Conservation (phyloP, 2,113 vertebrate species). For the Mastomys natalensis region DNA sequence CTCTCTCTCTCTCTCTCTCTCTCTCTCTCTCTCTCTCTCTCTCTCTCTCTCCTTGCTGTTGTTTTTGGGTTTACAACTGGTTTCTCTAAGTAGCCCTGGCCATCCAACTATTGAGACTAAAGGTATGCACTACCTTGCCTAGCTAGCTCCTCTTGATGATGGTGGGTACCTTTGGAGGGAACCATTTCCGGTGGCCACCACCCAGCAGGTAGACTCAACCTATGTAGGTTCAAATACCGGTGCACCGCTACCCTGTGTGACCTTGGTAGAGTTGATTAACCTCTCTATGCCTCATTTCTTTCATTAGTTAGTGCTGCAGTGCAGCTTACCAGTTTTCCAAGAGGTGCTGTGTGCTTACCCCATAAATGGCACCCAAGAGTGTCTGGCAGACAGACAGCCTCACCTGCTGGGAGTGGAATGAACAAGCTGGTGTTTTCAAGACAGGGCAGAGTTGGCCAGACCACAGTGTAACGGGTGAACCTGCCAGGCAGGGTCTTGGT, state of each 20-base stretch:
- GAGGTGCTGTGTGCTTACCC: background rate
- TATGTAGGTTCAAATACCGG: background rate
- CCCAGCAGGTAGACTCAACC: background rate
- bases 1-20: no score
- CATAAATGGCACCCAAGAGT: no score
- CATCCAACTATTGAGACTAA: background rate
- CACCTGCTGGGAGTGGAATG: background rate
- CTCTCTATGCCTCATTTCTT: background rate
- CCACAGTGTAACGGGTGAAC: background rate
- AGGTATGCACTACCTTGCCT: no score
- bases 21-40: background rate
- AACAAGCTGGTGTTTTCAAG: background rate
- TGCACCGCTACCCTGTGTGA: background rate
- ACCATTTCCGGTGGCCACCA: background rate
- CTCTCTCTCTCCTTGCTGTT: background rate
- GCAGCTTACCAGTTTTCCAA: background rate
- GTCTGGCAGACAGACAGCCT: background rate
- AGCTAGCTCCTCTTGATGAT: background rate
- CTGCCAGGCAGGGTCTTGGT: background rate
- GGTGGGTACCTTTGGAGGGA: background rate
- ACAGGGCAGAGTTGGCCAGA: background rate
- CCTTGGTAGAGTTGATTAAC: background rate
- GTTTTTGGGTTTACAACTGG: background rate
- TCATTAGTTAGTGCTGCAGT: background rate
- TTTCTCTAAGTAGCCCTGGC: background rate